Percentiles rank a stretch among this genome's conserved stretches.
These are phyloP conservation scores for Aplidium turbinatum DNA, from an alignment of 23 tunicate genomes.

Conservation along the genomic window DNA sequence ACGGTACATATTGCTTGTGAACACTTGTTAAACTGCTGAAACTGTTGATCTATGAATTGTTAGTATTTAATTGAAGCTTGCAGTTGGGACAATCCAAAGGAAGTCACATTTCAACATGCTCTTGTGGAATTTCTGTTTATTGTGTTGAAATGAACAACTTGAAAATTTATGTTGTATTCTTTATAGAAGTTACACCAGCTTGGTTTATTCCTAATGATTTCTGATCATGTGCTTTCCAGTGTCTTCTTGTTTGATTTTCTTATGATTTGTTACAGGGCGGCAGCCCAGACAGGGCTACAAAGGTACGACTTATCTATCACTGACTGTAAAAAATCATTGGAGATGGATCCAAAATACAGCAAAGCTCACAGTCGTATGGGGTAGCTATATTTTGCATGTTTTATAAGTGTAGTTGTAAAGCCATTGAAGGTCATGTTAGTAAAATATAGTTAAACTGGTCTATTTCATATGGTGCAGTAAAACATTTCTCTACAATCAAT, in stretches of 20 bases:
- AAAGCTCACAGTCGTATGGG: slow-evolving; percentile 97
- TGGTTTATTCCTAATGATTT: no score
- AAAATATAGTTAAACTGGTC: no score
- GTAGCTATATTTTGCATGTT: slow-evolving; percentile 22
- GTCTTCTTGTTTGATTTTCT: neutral
- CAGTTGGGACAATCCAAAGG: no score
- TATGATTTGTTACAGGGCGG: slow-evolving; percentile 64
- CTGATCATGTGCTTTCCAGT: neutral
- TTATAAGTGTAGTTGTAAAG: neutral
- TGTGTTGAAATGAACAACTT: no score
- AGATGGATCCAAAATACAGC: slow-evolving; percentile 83
- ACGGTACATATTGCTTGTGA: no score
- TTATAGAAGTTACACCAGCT: neutral
- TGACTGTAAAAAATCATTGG: slow-evolving; percentile 84
- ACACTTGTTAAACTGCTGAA: no score
- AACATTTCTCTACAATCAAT: no score
- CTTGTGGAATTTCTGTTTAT: no score
- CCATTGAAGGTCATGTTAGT: neutral
- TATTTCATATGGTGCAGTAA: no score
- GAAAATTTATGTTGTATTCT: neutral
- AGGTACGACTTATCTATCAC: slow-evolving; percentile 61
- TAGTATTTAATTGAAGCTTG: no score
- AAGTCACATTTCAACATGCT: no score
- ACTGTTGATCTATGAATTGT: no score
- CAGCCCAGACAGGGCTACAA: slow-evolving; percentile 81